Conservation (phyloP, 2,797 vertebrate species). For the Eulemur coronatus region DNA sequence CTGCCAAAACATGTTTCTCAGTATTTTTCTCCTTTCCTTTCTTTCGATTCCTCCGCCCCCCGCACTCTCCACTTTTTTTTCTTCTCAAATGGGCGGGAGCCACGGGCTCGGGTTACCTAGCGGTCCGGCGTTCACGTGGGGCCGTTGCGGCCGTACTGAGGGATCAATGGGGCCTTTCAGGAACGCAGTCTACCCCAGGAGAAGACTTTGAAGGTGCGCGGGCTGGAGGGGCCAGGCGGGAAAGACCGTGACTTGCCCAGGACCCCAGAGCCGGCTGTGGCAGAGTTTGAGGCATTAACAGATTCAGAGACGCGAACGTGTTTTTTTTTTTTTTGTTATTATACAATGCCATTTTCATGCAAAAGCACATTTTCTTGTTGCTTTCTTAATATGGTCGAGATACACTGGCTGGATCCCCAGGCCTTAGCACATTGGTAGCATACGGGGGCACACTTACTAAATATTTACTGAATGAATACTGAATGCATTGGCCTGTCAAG, state of each 20-base stretch:
- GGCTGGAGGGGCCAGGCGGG: background rate
- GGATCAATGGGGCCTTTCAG: background rate
- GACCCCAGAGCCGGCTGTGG: background rate
- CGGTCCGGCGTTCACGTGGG: background rate
- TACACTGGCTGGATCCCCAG: background rate
- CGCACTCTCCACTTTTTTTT: background rate
- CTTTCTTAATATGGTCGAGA: background rate
- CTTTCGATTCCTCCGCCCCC: background rate
- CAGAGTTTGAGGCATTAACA: background rate
- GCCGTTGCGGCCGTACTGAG: background rate
- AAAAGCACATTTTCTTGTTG: background rate
- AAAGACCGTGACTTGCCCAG: background rate
- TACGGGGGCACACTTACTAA: background rate
- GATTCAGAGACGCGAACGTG: background rate
- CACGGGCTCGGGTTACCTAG: slow-evolving; percentile 46
- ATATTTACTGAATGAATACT: background rate
- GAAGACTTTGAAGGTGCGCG: background rate
- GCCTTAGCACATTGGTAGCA: background rate
- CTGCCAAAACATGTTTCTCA: slow-evolving; percentile 82
- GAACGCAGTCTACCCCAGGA: background rate
- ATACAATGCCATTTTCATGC: background rate
- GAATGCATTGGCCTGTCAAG: background rate
- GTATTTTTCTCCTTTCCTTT: slow-evolving; percentile 60
- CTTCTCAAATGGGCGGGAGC: slow-evolving; percentile 51
- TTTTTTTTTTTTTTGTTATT: background rate